Evolutionary conservation across 2,797 vertebrate species (phyloP).

Genomic region (Limosa lapponica): DNA sequence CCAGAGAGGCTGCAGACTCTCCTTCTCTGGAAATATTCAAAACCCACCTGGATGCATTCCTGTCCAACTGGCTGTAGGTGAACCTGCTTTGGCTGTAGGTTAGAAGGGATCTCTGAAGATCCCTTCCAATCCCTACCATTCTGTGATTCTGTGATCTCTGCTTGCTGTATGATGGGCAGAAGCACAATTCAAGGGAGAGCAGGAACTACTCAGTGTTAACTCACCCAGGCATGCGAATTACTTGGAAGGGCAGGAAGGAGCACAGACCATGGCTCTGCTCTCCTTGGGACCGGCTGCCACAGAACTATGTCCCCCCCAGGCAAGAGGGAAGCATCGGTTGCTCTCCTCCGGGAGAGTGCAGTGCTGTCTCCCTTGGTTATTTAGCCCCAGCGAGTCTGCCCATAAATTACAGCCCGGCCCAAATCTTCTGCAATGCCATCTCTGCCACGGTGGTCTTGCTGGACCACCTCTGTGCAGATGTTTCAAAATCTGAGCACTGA

Average conservation of each 20-base stretch:
- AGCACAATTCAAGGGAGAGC: neutral
- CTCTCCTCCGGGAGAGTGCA: neutral
- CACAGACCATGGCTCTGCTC: neutral
- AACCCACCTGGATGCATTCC: neutral
- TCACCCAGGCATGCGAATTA: neutral
- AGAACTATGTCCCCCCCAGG: neutral
- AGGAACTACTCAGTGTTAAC: neutral
- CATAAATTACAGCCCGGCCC: neutral
- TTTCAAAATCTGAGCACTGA: neutral
- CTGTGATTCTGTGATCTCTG: neutral
- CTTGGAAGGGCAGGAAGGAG: neutral
- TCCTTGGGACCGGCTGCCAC: neutral
- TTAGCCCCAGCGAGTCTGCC: neutral
- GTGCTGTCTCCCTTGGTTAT: neutral
- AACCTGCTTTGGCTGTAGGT: neutral
- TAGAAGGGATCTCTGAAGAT: neutral
- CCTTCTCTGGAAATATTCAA: no score
- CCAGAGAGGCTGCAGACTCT: neutral
- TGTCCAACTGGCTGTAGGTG: neutral
- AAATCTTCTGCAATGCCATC: neutral
- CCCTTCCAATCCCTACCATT: neutral
- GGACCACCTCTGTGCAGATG: neutral
- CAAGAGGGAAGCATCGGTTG: neutral
- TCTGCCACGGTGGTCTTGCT: fast-evolving
- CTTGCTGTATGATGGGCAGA: neutral